Percentiles rank a stretch among this genome's conserved stretches.
Evolutionary conservation across 2,888 invertebrate species (phyloP).

Genomic region (Synanthedon myopaeformis): DNA sequence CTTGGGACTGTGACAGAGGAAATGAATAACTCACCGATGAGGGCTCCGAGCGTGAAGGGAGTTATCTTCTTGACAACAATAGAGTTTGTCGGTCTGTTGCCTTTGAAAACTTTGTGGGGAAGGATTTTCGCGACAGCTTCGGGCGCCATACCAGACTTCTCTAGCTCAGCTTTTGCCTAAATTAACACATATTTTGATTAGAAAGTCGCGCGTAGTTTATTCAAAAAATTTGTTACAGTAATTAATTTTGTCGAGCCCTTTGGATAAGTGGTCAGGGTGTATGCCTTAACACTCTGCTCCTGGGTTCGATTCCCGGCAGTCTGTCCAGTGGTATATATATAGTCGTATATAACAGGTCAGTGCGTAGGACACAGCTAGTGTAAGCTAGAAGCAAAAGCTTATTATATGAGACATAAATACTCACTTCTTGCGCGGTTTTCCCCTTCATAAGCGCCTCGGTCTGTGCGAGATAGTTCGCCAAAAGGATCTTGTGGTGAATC

Average conservation of each 20-base stretch:
- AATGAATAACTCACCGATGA: constrained; percentile 79
- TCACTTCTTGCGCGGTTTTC: constrained; percentile 64
- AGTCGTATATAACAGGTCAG: no score
- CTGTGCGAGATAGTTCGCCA: constrained; percentile 98
- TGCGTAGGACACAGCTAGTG: no score
- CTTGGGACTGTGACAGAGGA: no score
- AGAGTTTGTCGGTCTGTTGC: constrained; percentile 97
- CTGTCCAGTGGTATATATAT: no score
- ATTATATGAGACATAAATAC: neutral
- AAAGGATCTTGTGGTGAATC: constrained; percentile 91
- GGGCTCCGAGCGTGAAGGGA: constrained; percentile 91
- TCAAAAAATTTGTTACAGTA: no score
- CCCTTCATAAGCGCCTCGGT: constrained; percentile 97
- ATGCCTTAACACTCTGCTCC: no score
- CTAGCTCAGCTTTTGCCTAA: constrained; percentile 84
- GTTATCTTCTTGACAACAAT: constrained; percentile 92
- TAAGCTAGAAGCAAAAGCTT: no score
- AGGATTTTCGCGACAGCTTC: constrained; percentile 83
- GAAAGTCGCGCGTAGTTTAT: no score
- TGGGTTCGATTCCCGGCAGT: no score
- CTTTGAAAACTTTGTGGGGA: constrained; percentile 96
- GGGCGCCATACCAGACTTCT: constrained; percentile 80
- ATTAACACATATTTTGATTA: neutral
- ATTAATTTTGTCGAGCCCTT: no score
- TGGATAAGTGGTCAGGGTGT: no score